Base-by-base conservation (phyloP, 2,797 vertebrate genomes). In the Gambusia yucatana region DNA sequence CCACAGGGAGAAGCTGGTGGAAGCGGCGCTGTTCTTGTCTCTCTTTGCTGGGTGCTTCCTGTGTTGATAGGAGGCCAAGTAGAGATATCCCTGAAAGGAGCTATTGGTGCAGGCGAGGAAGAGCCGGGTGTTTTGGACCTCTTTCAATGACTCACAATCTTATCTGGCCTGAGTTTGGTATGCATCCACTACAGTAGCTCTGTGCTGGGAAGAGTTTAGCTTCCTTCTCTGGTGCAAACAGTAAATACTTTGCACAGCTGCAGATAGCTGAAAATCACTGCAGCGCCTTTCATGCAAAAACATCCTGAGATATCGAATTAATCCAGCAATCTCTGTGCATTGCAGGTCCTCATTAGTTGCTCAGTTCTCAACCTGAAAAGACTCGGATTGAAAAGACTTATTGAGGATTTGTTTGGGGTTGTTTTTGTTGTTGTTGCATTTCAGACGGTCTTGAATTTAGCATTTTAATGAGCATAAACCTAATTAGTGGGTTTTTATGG, bases 51-150 rank as follows among this genome's bases (percentile, higher is more conserved):
- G 93, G 90, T 90, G 90, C 94, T 95, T 96, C 95, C 94, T 94
- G 90, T 90, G 82, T 90, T 87, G 94, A 94, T 91, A 90, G 50
- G 74, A 82, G 75, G 83, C 86, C 83, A 82, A 87, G 85, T 82
- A 72, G 82, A 85, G 94, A 95, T 95, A 94, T 93, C 92, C 88
- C 87, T 92, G 90, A 92, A 93, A 93, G 92, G 94, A 95, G 82
- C 84, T 90, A 91, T 92, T 87, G 81, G 84, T 88, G 76, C 43
- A 81, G 83, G 82, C 76, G 82, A 77, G 87, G 88, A 82, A 86
- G 87, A 80, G 91, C 84, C 84, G 86, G 82, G 84, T 89, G 88
- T 85, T 91, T 89, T 92, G 93, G 91, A 91, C 79, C 82, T 73
- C 86, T 91, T 93, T 94, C 93, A 94, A 83, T 91, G 84, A 83